A percentile compares a stretch with the other conserved stretches of the same genome.
These are phyloP conservation scores for Myzus persicae DNA, from an alignment of 1,140 invertebrate species.

Conservation along the genomic window DNA sequence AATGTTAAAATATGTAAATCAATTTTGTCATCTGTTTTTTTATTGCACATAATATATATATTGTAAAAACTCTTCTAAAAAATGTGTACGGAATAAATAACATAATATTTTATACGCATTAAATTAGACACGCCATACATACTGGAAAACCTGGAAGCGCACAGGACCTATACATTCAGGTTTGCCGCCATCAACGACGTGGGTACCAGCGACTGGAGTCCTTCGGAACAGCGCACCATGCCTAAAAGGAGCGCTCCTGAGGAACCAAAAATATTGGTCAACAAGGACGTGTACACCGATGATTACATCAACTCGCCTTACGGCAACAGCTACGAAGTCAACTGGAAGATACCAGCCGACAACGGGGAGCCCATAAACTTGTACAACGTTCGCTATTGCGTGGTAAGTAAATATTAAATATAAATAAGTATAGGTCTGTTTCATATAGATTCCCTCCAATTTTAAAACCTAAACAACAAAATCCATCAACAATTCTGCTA, in stretches of 20 bases:
- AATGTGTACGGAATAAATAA: not conserved
- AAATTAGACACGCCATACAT: slow-evolving; percentile 70
- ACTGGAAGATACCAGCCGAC: slow-evolving; percentile 83
- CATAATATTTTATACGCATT: not conserved
- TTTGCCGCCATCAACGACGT: slow-evolving; percentile 87
- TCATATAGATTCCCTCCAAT: not conserved
- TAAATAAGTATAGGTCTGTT: too few species aligned
- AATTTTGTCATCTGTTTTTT: not conserved
- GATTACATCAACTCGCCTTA: slow-evolving; percentile 67
- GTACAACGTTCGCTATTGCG: slow-evolving; percentile 83
- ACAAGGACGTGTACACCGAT: slow-evolving; percentile 62
- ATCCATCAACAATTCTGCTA: not conserved
- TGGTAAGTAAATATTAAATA: slow-evolving; percentile 69
- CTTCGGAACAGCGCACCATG: slow-evolving; percentile 68
- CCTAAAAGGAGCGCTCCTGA: slow-evolving; percentile 69
- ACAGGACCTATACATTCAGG: slow-evolving; percentile 82
- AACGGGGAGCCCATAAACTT: slow-evolving; percentile 87
- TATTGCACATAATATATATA: not conserved
- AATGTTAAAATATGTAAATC: not conserved
- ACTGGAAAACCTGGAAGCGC: slow-evolving; percentile 80
- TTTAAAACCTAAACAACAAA: not conserved
- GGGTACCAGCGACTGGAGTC: slow-evolving; percentile 77
- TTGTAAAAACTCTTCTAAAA: not conserved
- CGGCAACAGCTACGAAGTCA: slow-evolving; percentile 79
- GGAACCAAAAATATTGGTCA: slow-evolving; percentile 67